These are phyloP conservation scores for Oenanthe oenanthe DNA, from an alignment of 2,113 vertebrate genomes.

Conservation along the genomic window DNA sequence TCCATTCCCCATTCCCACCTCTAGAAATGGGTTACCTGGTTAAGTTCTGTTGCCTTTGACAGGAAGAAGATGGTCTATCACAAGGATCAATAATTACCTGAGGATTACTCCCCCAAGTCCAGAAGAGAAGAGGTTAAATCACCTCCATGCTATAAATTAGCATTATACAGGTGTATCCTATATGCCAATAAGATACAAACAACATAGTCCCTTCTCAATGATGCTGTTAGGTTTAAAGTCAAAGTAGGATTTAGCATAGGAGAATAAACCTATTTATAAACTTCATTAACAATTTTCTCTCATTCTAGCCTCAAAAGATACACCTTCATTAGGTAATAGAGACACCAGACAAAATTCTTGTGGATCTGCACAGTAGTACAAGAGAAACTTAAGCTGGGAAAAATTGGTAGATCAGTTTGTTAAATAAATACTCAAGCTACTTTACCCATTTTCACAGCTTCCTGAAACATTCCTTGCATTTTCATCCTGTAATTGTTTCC, in stretches of 20 bases:
- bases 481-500: neutral
- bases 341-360: neutral
- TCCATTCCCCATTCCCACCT: neutral
- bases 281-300: neutral
- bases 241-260: neutral
- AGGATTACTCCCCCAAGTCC: neutral
- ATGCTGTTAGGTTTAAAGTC: neutral
- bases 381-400: neutral
- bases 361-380: neutral
- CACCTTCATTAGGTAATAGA: neutral
- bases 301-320: neutral
- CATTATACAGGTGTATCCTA: neutral
- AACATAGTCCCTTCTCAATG: neutral
- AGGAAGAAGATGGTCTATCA: neutral
- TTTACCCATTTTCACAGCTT: constrained; percentile 56
- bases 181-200: neutral
- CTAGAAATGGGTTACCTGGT: neutral
- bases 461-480: neutral
- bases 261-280: neutral
- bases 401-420: neutral
- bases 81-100: neutral
- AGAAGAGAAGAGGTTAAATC: neutral
- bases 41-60: neutral
- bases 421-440: neutral
- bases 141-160: neutral